Conservation (phyloP, 1,140 invertebrate species). For the Apolygus lucorum region DNA sequence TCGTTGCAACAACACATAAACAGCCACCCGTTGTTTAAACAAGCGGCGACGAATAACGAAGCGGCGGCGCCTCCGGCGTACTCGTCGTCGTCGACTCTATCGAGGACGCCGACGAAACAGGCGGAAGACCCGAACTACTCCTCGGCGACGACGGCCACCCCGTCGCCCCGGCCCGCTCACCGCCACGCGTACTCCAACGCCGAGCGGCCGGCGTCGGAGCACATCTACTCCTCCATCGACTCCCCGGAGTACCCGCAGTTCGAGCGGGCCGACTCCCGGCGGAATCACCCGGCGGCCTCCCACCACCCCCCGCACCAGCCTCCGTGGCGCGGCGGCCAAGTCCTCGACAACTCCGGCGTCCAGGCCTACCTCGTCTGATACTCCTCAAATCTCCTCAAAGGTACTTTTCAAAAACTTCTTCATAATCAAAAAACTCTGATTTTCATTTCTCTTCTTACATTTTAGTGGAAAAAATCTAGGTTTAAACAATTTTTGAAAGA, state of each 20-base stretch:
- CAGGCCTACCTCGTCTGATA: slow-evolving; percentile 34
- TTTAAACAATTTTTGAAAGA: too few relatives aligned
- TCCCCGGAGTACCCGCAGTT: slow-evolving; percentile 64
- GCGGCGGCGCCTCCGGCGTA: slow-evolving; percentile 36
- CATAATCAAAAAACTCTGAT: slow-evolving; percentile 12
- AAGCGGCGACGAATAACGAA: slow-evolving; percentile 35
- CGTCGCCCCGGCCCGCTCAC: slow-evolving; percentile 50
- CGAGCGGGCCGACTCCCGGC: slow-evolving; percentile 29
- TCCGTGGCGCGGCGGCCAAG: slow-evolving; percentile 28
- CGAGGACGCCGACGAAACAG: slow-evolving; percentile 40
- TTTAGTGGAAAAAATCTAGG: not conserved
- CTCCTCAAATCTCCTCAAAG: too few relatives aligned
- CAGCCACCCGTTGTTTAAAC: slow-evolving; percentile 43
- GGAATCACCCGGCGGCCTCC: slow-evolving; percentile 17
- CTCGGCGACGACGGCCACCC: slow-evolving; percentile 52
- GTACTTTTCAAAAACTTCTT: not conserved
- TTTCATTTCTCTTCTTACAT: not conserved
- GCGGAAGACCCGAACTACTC: slow-evolving; percentile 53
- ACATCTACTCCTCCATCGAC: slow-evolving; percentile 80
- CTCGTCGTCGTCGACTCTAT: slow-evolving; percentile 34
- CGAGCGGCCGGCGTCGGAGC: slow-evolving; percentile 64
- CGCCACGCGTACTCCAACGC: slow-evolving; percentile 42
- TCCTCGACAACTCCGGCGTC: slow-evolving; percentile 30
- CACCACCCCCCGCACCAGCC: slow-evolving; percentile 21
- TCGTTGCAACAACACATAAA: slow-evolving; percentile 39